Base-by-base conservation (phyloP, 2,797 vertebrate genomes). In the Adrianichthys oophorus region DNA sequence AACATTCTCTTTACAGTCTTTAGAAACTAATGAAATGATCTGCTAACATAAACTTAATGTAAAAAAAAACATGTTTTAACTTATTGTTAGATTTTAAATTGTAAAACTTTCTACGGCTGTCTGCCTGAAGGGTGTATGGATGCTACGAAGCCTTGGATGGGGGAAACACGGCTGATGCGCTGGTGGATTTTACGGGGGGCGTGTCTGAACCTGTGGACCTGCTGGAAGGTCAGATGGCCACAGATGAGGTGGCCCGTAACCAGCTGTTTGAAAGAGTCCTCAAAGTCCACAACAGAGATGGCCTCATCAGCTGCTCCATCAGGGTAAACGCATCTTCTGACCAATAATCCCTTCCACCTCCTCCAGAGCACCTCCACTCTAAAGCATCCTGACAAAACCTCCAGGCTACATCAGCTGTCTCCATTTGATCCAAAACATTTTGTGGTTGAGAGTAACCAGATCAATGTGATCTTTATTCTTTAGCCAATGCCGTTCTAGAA, bases 301-400 rank as follows among this genome's bases (percentile, higher is more conserved):
- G 97, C 0, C 96, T 99, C 60, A 97, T 98, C 91, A 99, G 97
- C 78, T 96, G 95, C 82, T 99, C 97, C 79, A 99, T 99, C 87
- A 93, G 94, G 90, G 97, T 98, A 59, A 89, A 91, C 4, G 2
- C 32, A 37, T 2, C 0, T 41, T n/a, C 15, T 1, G 5, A 21
- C 19, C 19, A 21, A 2, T 2, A 21, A 21, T 21, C 19, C 19
- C 19, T 21, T 21, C 19, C 19, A 21, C 19, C 19, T 21, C 19
- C 19, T 26, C 24, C 24, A 26, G 26, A 26, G 26, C 26, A 26
- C 26, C 7, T 37, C 32, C 32, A 12, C 7, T 32, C 29, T 32
- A 7, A 32, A 32, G 8, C 29, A 32, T 32, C 8, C 29, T 32
- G 29, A 32, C 8, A 12, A 32, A 32, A 32, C 29, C 10, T 32